Evolutionary conservation across 1,140 invertebrate species (phyloP).

Genomic region (Rhyacophila brunnea): DNA sequence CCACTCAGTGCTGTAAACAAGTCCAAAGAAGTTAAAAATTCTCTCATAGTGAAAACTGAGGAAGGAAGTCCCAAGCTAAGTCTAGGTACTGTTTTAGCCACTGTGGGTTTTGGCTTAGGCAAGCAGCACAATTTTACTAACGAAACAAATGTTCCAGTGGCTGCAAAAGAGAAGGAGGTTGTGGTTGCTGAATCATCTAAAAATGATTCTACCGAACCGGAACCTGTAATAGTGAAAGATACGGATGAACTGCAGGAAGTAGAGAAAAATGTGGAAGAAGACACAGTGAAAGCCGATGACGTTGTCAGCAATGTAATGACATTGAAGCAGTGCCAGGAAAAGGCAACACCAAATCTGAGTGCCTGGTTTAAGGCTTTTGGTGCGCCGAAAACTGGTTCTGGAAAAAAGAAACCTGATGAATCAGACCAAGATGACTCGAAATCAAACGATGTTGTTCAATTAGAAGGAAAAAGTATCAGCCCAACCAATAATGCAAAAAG

Average conservation of each 20-base stretch:
- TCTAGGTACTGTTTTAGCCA: constrained; percentile 75
- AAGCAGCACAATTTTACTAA: constrained; percentile 59
- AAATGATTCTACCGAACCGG: constrained; percentile 3
- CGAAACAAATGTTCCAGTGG: constrained; percentile 21
- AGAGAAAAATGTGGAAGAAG: constrained; percentile 28
- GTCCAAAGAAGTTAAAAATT: constrained; percentile 56
- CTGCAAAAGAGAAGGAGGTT: background rate
- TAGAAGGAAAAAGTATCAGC: constrained; percentile 39
- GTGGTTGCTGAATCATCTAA: background rate
- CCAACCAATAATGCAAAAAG: constrained; percentile 43
- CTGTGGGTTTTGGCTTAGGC: constrained; percentile 59
- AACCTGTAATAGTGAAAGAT: constrained; percentile 30
- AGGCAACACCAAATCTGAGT: constrained; percentile 80
- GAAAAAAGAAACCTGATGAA: constrained; percentile 51
- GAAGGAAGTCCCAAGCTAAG: constrained; percentile 74
- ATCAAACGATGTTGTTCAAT: constrained; percentile 35
- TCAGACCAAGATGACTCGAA: constrained; percentile 41
- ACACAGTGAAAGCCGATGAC: background rate
- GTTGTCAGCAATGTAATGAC: background rate
- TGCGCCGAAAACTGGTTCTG: constrained; percentile 62
- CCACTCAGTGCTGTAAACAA: constrained; percentile 47
- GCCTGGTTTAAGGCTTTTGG: constrained; percentile 91
- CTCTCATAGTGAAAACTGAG: constrained; percentile 54
- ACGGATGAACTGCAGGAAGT: constrained; percentile 47
- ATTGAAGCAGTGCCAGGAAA: constrained; percentile 53